phyloP scores from a whole-genome alignment of 2,797 vertebrate genomes.

The Dromococcyx pavoninus region DNA sequence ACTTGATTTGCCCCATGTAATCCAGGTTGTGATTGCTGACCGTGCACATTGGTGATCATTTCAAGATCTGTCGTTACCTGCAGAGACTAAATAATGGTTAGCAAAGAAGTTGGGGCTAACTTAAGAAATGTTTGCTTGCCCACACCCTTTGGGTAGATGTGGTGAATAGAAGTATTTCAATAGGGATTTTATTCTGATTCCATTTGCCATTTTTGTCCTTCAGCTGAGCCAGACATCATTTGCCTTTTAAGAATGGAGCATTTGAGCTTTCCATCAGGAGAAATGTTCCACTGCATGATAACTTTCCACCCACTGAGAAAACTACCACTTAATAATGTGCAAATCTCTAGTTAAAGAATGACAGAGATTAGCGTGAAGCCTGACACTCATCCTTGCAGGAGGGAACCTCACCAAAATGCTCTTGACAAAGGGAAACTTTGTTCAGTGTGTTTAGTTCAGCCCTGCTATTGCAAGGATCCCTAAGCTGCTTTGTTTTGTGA shows the following conservation, averaged over 20 bases:
- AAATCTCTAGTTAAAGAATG: slow-evolving; percentile 67
- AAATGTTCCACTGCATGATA: neutral
- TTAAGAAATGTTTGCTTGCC: neutral
- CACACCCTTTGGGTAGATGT: neutral
- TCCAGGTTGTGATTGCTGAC: neutral
- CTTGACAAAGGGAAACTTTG: slow-evolving; percentile 65
- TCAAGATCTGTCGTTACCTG: neutral
- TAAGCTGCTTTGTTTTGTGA: slow-evolving; percentile 56
- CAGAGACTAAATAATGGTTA: neutral
- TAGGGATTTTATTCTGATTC: neutral
- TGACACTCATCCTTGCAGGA: slow-evolving; percentile 59
- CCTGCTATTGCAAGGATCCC: slow-evolving; percentile 38
- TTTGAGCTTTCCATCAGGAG: neutral
- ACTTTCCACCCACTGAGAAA: slow-evolving; percentile 44
- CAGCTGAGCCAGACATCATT: neutral
- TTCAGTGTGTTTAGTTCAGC: slow-evolving; percentile 34
- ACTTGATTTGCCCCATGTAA: neutral
- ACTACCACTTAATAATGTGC: slow-evolving; percentile 38
- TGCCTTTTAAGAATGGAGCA: neutral
- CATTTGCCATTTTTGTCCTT: neutral
- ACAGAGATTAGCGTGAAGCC: slow-evolving; percentile 53
- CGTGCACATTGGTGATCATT: rapidly evolving
- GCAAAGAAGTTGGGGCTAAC: neutral
- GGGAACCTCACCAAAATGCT: slow-evolving; percentile 42
- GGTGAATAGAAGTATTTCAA: neutral